Base-by-base conservation (phyloP, 1,140 invertebrate genomes). In the Delia radicum region DNA sequence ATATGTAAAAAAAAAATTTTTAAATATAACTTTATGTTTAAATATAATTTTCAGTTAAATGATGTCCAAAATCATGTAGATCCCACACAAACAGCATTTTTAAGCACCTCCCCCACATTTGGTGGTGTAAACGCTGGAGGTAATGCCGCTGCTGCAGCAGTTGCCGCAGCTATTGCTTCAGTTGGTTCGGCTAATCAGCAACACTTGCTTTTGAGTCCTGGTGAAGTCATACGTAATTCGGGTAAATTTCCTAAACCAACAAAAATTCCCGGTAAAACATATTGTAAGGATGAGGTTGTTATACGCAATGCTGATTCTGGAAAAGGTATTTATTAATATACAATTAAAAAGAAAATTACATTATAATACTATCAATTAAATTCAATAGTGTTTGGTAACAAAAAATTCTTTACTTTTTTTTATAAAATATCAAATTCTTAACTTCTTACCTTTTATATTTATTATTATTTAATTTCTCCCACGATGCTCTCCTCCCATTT, bases 301-400 rank as follows among this genome's bases (percentile, higher is more conserved):
- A 97, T 97, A 82, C 90, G 95, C 78, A 97, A 97, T 87, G 93
- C 94, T 79, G 95, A 97, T 87, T 96, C 95, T 76, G 95, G 95
- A 81, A 97, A 97, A 94, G 95, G 95, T 96, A 89, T 48, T 26
- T 48, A 65, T 29, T 73, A 26, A 67, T 28, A 10, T 24, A 24
- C 62, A 27, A 65, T 65, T 55, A 69, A 65, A 65, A 28, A 28
- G n/a, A 28, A 65, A 65, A 12, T 8, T 5, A 5, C 31, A 5
- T 33, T 33, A 33, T 5, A 27, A 15, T 65, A 28, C 5, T 65
- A 37, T 29, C n/a, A 31, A 24, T 18, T 31, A 18, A 71, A 71
- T 13, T 8, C 13, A 12, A 8, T 8, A 31, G 33, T n/a, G 12
- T 31, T 2, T 15, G 5, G n/a, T 7, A 3, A 13, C 26, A 65